Base-by-base conservation (phyloP, 2,113 vertebrate genomes). In the Osmerus mordax region DNA sequence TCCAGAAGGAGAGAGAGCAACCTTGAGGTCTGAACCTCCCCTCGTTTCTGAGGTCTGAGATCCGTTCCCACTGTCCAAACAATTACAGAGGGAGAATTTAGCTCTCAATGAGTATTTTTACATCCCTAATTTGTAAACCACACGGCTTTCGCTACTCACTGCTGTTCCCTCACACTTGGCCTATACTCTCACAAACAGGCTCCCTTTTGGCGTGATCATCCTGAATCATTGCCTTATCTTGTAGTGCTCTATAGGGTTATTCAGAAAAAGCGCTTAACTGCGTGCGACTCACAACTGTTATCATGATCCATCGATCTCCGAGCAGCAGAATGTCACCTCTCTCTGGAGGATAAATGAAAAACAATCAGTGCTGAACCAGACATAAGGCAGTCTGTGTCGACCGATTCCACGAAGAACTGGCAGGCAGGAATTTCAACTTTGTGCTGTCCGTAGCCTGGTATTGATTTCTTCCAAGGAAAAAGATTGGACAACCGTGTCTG, bases 71-170 rank as follows among this genome's bases (percentile, higher is more conserved):
- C 77, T 1, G 16, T 81, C 73, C 79, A 18, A 73, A 19, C 87
- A 89, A 89, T 89, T 86, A 89, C 80, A 89, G 86, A 74, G 83
- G 23, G 68, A 74, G 75, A 87, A 72, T 80, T 84, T 69, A 83
- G 81, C 76, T 71, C 67, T 79, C 81, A 85, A 90, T 85, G 81
- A 84, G 78, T 74, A 70, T 80, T 83, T 75, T 81, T 74, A 68
- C 78, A 81, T 74, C 75, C 68, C 72, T 73, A 72, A 65, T 75
- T 82, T 77, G 74, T 76, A 67, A 74, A 84, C 81, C 83, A 54
- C 65, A 54, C 15, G 28, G 29, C 54, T 13, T 23, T 78, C 75
- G 72, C n/a, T 55, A 74, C 80, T 80, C 47, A 80, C 71, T 78
- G 5, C 70, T 78, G 80, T 81, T 86, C 76, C 75, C 25, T 12